phyloP scores from a whole-genome alignment of 2,113 vertebrate genomes.

The Stigmatopora nigra region DNA sequence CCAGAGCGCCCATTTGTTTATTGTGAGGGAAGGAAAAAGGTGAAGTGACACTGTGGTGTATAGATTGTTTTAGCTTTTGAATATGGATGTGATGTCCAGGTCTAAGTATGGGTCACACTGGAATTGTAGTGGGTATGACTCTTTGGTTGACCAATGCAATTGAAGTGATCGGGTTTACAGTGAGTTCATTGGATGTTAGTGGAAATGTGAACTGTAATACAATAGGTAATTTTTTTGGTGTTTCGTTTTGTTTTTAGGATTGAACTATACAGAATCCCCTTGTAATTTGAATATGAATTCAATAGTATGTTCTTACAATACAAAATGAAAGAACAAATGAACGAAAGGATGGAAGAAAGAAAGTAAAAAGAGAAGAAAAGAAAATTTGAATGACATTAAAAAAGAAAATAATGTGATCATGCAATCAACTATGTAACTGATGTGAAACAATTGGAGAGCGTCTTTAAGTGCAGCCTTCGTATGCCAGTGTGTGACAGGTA shows the following conservation, averaged over 20 bases:
- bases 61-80: constrained; percentile 72
- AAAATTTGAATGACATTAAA: constrained; percentile 25
- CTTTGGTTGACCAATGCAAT: too few relatives aligned
- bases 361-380: constrained; percentile 3
- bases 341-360: too few relatives aligned
- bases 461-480: constrained; percentile 54
- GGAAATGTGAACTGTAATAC: background rate
- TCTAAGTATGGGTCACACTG: background rate
- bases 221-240: too few relatives aligned
- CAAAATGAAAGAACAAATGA: constrained; percentile 36
- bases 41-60: constrained; percentile 66
- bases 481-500: constrained; percentile 65
- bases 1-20: constrained; percentile 87
- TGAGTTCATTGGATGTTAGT: background rate
- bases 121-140: background rate
- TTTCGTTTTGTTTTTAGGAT: background rate
- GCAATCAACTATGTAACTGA: constrained; percentile 12
- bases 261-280: background rate
- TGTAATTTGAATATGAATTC: background rate
- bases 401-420: background rate
- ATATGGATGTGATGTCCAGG: constrained; percentile 46
- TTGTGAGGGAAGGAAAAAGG: constrained; percentile 58
- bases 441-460: constrained; percentile 39
- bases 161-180: too few relatives aligned
- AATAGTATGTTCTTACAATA: background rate